Percentiles rank a stretch among this genome's conserved stretches.
Conservation (phyloP, 2,113 vertebrate genomes). For the Chlorocebus sabaeus region DNA sequence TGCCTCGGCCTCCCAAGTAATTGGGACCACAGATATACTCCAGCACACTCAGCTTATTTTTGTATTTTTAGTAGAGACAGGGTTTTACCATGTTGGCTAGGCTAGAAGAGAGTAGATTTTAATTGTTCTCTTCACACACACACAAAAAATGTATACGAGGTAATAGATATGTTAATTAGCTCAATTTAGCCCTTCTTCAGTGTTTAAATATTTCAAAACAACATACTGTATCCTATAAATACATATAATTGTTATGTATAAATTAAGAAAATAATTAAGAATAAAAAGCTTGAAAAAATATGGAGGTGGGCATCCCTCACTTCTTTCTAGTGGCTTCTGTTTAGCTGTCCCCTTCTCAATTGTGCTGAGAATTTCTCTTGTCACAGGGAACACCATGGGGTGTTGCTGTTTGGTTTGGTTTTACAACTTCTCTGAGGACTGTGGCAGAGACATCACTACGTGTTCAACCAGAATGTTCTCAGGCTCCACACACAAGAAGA, state of each 20-base stretch:
- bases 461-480: neutral
- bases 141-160: neutral
- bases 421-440: no score
- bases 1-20: no score
- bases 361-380: neutral
- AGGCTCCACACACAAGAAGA: neutral
- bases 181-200: neutral
- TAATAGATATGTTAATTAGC: neutral
- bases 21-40: no score
- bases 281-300: neutral
- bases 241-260: neutral
- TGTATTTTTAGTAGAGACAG: no score
- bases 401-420: neutral
- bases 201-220: neutral
- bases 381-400: accelerated
- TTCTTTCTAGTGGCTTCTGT: neutral
- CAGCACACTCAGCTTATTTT: no score
- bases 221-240: neutral
- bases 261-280: neutral
- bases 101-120: neutral
- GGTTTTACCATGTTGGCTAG: no score
- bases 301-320: neutral
- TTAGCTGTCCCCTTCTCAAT: neutral
- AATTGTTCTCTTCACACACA: neutral
- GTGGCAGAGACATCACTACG: accelerated